phyloP scores from a whole-genome alignment of 1,140 invertebrate species.

The Cephus cinctus region DNA sequence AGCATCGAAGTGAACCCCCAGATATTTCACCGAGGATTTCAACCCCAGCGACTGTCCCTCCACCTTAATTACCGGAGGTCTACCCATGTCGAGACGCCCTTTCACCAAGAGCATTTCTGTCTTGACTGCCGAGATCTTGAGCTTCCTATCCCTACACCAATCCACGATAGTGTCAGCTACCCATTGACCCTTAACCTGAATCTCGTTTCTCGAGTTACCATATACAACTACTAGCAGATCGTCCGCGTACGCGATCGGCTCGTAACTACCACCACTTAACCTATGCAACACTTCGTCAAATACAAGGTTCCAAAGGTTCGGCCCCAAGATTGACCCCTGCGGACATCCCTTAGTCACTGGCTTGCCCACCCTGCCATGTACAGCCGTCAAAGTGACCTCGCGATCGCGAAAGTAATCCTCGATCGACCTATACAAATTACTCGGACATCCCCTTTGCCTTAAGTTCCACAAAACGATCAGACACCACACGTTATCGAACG shows the following conservation, averaged over 20 bases:
- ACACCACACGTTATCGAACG: constrained; percentile 36
- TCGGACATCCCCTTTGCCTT: constrained; percentile 4
- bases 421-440: background rate
- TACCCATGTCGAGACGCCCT: constrained; percentile 3
- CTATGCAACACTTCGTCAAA: constrained; percentile 24
- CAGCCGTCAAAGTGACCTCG: constrained; percentile 2
- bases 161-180: background rate
- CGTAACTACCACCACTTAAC: background rate
- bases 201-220: constrained; percentile 9
- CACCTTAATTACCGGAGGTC: background rate
- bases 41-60: constrained; percentile 2
- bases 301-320: constrained; percentile 27
- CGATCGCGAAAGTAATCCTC: constrained; percentile 11
- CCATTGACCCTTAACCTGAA: constrained; percentile 10
- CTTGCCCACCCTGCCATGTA: background rate
- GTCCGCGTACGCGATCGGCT: constrained; percentile 29
- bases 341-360: constrained; percentile 9
- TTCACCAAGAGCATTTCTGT: constrained; percentile 14
- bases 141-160: constrained; percentile 8
- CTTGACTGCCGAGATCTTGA: constrained; percentile 13
- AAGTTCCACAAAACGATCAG: constrained; percentile 11
- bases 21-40: constrained; percentile 18
- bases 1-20: constrained; percentile 18
- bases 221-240: constrained; percentile 19
- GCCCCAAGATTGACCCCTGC: constrained; percentile 23